A percentile compares a stretch with the other conserved stretches of the same genome.
Conservation (phyloP, 2,113 vertebrate species). For the Eira barbara region DNA sequence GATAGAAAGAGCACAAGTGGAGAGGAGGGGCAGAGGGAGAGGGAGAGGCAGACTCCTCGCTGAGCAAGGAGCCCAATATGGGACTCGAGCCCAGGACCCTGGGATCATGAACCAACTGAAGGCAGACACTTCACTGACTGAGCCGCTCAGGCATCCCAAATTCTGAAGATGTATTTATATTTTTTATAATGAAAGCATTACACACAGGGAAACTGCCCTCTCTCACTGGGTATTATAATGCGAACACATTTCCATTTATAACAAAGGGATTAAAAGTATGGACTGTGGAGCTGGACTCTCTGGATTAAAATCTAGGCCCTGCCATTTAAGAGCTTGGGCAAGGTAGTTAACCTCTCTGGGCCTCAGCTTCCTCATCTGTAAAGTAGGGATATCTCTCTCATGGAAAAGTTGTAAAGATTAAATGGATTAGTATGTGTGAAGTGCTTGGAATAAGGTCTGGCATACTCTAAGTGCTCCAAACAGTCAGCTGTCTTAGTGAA, state of each 20-base stretch:
- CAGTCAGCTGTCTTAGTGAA: background rate
- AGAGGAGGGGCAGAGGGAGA: background rate
- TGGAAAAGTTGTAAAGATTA: background rate
- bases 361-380: background rate
- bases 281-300: background rate
- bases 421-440: background rate
- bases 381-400: background rate
- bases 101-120: background rate
- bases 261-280: background rate
- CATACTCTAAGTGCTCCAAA: background rate
- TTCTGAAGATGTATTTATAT: background rate
- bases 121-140: background rate
- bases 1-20: background rate
- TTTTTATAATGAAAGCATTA: background rate
- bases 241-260: background rate
- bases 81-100: background rate
- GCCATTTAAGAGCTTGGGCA: background rate
- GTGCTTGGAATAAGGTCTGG: background rate
- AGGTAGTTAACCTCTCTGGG: background rate
- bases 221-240: background rate
- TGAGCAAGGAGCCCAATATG: background rate
- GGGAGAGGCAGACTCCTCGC: background rate
- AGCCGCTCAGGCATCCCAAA: background rate
- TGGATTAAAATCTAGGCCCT: background rate
- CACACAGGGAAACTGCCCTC: background rate